Evolutionary conservation across 2,888 invertebrate species (phyloP).

Genomic region (Scaptomyza flava): DNA sequence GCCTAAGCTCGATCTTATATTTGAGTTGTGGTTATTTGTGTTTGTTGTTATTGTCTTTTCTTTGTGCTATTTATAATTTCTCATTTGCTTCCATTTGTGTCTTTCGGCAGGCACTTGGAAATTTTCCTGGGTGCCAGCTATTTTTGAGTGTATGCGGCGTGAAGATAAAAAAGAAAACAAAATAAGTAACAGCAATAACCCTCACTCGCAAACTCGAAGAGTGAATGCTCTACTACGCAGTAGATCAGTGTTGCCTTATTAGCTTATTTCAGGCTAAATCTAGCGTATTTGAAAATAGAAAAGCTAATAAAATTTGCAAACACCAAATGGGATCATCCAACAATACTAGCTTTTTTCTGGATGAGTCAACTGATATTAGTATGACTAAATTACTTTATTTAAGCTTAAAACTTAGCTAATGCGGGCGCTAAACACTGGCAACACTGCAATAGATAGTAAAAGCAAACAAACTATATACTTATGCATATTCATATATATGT

Average conservation of each 20-base stretch:
- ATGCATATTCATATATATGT: not conserved
- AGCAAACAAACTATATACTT: not conserved
- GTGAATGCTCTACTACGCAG: slow-evolving; percentile 23
- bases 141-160: slow-evolving; percentile 55
- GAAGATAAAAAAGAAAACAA: slow-evolving; percentile 56
- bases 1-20: slow-evolving; percentile 26
- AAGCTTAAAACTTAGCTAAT: no score
- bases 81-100: slow-evolving; percentile 40
- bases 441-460: not conserved
- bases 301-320: no score
- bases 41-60: slow-evolving; percentile 9
- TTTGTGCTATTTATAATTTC: slow-evolving; percentile 51
- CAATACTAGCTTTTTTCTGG: no score
- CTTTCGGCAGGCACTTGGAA: slow-evolving; percentile 58
- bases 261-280: no score
- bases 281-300: no score
- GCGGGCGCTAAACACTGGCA: no score
- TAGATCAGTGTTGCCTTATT: not conserved
- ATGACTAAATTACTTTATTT: no score
- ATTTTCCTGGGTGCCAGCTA: slow-evolving; percentile 54
- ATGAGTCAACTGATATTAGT: no score
- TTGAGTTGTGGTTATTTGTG: slow-evolving; percentile 19
- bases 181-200: slow-evolving; percentile 5
- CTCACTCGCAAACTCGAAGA: not conserved
- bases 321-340: no score